A percentile compares a stretch with the other conserved stretches of the same genome.
Conservation (phyloP, 2,113 vertebrate species). For the Speoplatyrhinus poulsoni region DNA sequence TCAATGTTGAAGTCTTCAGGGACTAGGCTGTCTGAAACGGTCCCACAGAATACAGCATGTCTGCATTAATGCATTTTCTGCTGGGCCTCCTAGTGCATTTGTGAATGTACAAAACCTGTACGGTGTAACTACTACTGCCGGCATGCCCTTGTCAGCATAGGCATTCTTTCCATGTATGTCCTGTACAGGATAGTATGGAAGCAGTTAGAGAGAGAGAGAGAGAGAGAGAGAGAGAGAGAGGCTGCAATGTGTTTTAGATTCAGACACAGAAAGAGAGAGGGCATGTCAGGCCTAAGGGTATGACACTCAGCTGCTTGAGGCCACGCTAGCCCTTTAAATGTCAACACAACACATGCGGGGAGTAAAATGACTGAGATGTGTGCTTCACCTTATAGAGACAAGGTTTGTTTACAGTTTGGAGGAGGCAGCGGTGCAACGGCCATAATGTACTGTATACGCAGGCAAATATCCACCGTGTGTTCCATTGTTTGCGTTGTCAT, state of each 20-base stretch:
- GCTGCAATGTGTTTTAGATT: constrained; percentile 13
- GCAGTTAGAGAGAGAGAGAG: constrained; percentile 8
- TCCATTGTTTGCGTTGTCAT: constrained; percentile 1
- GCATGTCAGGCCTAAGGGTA: constrained; percentile 74
- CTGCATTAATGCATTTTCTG: constrained; percentile 40
- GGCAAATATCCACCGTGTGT: background rate
- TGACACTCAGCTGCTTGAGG: constrained; percentile 72
- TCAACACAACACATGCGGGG: constrained; percentile 63
- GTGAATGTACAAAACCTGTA: constrained; percentile 61
- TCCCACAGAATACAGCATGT: constrained; percentile 34
- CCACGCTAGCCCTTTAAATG: constrained; percentile 80
- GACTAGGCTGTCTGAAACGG: constrained; percentile 50
- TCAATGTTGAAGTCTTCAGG: constrained; percentile 37
- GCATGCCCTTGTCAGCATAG: constrained; percentile 59
- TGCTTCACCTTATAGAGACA: constrained; percentile 31
- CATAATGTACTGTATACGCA: constrained; percentile 6
- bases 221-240: constrained; percentile 14
- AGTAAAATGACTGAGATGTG: constrained; percentile 36
- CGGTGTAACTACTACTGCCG: constrained; percentile 21
- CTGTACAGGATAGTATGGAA: constrained; percentile 61
- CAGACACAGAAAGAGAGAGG: constrained; percentile 50
- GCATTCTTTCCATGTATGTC: constrained; percentile 52
- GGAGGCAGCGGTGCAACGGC: background rate
- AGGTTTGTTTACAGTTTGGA: background rate
- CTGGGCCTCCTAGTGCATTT: constrained; percentile 47